Evolutionary conservation across 2,888 invertebrate species (phyloP).

Genomic region (Petrolisthes cinctipes): DNA sequence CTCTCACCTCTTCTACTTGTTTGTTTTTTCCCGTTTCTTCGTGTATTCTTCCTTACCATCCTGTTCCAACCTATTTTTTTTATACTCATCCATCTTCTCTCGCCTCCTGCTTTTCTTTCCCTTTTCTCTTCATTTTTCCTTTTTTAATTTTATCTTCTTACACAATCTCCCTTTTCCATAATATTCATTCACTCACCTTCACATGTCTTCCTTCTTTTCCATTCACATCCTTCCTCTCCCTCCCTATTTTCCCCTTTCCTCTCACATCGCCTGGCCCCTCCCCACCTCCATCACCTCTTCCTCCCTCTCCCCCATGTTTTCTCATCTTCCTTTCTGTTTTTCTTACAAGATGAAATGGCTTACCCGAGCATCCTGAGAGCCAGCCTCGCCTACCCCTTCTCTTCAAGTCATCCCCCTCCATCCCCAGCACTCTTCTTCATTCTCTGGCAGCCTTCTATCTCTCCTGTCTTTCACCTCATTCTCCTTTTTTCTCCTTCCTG

Average conservation of each 20-base stretch:
- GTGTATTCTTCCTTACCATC: too few species aligned
- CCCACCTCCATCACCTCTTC: too few species aligned
- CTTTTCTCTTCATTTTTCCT: neutral
- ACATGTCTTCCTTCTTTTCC: too few species aligned
- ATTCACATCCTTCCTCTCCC: too few species aligned
- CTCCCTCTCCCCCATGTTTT: neutral
- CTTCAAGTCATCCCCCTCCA: neutral
- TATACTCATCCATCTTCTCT: too few species aligned
- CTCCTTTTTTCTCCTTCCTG: neutral
- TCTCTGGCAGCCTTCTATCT: neutral
- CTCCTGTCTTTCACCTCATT: neutral
- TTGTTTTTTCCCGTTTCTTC: too few species aligned
- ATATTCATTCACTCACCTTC: too few species aligned
- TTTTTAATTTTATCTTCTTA: neutral
- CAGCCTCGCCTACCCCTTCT: neutral
- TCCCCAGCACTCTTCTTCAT: neutral
- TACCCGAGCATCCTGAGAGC: neutral
- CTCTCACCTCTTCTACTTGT: too few species aligned
- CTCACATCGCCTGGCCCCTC: too few species aligned
- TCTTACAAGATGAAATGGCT: conserved; percentile 20
- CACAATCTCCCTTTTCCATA: too few species aligned
- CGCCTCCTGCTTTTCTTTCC: neutral
- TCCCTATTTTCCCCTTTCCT: too few species aligned
- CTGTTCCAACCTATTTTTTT: too few species aligned
- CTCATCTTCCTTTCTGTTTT: neutral